Evolutionary conservation across 2,888 invertebrate genomes (phyloP).

Genomic region (Syrphus vitripennis): DNA sequence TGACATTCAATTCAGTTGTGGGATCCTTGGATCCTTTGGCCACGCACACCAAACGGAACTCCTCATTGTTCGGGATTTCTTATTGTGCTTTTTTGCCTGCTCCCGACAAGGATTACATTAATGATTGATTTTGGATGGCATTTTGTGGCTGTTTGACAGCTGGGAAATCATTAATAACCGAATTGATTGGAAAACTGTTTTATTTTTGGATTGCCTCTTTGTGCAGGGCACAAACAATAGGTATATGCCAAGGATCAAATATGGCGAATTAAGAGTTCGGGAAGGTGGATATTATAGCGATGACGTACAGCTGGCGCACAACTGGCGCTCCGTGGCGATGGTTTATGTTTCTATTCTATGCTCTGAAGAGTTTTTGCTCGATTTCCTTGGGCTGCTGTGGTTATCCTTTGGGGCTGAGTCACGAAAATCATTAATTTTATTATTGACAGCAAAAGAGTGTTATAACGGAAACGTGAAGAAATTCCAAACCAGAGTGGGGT

Average conservation of each 20-base stretch:
- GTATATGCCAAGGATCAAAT: constrained; percentile 37
- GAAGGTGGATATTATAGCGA: background rate
- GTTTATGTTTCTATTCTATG: background rate
- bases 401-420: constrained; percentile 8
- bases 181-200: constrained; percentile 62
- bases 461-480: constrained; percentile 25
- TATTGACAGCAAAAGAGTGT: constrained; percentile 43
- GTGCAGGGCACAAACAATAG: constrained; percentile 33
- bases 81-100: constrained; percentile 44
- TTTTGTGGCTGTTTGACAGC: constrained; percentile 60
- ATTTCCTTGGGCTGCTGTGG: background rate
- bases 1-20: constrained; percentile 40
- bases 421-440: constrained; percentile 35
- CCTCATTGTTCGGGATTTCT: constrained; percentile 7
- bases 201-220: constrained; percentile 26
- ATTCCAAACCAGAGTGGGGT: background rate
- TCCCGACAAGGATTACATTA: constrained; percentile 63
- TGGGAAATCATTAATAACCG: constrained; percentile 59
- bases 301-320: no score
- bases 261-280: constrained; percentile 51
- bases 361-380: background rate
- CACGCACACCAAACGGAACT: constrained; percentile 39
- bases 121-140: constrained; percentile 66
- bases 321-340: background rate
- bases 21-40: constrained; percentile 50